Evolutionary conservation across 2,888 invertebrate species (phyloP).

Genomic region (Serripes groenlandicus): DNA sequence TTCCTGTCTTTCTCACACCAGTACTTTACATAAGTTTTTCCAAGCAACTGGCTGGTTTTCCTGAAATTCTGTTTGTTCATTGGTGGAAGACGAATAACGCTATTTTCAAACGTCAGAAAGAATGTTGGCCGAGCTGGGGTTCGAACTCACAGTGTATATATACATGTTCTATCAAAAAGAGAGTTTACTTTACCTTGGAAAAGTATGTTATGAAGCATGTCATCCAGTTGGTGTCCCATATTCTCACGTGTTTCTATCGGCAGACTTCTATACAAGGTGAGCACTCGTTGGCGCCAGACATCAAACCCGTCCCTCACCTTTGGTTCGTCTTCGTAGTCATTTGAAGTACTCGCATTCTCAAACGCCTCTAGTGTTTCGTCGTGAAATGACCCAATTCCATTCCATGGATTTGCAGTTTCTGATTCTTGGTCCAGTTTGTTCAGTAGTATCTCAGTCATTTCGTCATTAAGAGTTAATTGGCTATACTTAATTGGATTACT

Average conservation of each 20-base stretch:
- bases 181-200: too few species aligned
- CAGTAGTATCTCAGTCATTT: neutral
- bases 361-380: neutral
- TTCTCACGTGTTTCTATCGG: neutral
- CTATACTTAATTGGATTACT: constrained; percentile 64
- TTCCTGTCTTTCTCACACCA: too few species aligned
- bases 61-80: too few species aligned
- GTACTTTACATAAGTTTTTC: too few species aligned
- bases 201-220: constrained; percentile 2
- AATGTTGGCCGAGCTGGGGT: neutral
- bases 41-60: too few species aligned
- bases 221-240: neutral
- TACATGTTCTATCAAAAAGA: too few species aligned
- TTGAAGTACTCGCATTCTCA: too few species aligned
- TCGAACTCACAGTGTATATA: neutral
- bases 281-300: constrained; percentile 1
- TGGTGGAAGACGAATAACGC: neutral
- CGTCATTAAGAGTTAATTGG: neutral
- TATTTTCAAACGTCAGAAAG: neutral
- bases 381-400: neutral
- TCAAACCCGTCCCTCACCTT: neutral
- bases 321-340: neutral
- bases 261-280: neutral
- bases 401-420: neutral
- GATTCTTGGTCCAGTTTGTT: neutral